Percentiles rank a stretch among this genome's conserved stretches.
These are phyloP conservation scores for Cyanoliseus patagonus DNA, from an alignment of 2,113 vertebrate genomes.

Conservation along the genomic window DNA sequence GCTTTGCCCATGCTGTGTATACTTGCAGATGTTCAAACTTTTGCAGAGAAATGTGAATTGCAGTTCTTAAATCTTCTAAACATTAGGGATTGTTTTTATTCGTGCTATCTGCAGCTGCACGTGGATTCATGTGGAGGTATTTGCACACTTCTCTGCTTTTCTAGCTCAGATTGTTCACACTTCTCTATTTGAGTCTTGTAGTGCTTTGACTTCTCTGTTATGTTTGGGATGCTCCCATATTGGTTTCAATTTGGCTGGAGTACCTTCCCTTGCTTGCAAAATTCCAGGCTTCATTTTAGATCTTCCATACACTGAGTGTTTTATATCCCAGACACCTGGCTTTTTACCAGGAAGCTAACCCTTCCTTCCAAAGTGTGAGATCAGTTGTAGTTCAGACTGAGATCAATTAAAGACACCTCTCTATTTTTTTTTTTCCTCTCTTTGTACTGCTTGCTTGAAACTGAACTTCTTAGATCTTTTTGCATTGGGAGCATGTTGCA, in stretches of 20 bases:
- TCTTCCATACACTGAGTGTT: background rate
- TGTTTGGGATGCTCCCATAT: background rate
- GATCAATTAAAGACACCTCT: background rate
- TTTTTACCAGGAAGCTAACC: background rate
- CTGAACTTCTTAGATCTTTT: background rate
- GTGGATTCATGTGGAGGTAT: background rate
- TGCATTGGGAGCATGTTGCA: background rate
- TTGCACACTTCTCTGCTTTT: background rate
- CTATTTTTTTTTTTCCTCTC: background rate
- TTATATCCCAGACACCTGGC: background rate
- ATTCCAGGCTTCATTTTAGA: background rate
- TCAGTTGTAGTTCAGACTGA: background rate
- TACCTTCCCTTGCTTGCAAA: background rate
- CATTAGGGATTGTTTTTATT: background rate
- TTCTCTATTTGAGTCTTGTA: background rate
- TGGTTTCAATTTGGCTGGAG: constrained; percentile 1
- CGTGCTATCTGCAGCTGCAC: fast-evolving
- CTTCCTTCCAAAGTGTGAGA: background rate
- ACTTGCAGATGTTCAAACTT: background rate
- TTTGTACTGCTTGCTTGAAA: background rate
- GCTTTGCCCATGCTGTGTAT: background rate
- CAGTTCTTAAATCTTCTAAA: background rate
- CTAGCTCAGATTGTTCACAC: background rate
- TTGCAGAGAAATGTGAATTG: background rate
- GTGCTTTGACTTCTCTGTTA: constrained; percentile 1